These are phyloP conservation scores for Engystomops pustulosus DNA, from an alignment of 2,113 vertebrate genomes.

Conservation along the genomic window DNA sequence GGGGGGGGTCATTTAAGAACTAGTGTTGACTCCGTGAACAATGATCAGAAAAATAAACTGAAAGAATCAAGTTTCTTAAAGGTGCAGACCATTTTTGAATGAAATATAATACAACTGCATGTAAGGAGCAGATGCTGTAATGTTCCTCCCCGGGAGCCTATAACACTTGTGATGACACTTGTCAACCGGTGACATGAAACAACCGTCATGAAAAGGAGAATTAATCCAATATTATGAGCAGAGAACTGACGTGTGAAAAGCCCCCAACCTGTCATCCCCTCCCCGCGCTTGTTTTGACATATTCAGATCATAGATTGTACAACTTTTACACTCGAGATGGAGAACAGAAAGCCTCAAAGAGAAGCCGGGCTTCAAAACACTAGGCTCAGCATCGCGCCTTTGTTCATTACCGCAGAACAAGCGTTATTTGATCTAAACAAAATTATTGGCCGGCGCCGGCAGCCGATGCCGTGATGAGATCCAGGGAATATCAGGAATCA, in stretches of 20 bases:
- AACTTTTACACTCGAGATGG: constrained; percentile 15
- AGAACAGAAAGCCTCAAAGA: constrained; percentile 12
- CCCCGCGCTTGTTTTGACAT: constrained; percentile 41
- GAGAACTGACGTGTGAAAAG: constrained; percentile 28
- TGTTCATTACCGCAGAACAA: not conserved
- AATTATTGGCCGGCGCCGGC: not conserved
- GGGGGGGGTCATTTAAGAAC: too few species aligned
- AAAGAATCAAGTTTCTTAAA: not conserved
- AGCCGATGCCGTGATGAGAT: not conserved
- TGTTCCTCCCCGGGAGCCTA: constrained; percentile 9
- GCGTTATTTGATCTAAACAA: not conserved
- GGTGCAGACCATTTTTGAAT: not conserved
- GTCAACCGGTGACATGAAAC: constrained; percentile 36
- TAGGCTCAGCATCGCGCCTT: not conserved
- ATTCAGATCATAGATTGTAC: constrained; percentile 40
- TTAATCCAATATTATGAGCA: constrained; percentile 47
- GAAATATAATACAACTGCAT: not conserved
- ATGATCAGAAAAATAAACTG: not conserved
- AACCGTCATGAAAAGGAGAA: constrained; percentile 27
- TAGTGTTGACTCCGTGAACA: too few species aligned
- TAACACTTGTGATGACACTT: constrained; percentile 25
- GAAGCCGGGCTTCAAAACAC: not conserved
- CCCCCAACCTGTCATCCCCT: not conserved
- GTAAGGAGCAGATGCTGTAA: not conserved
- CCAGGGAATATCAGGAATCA: not conserved